Conservation (phyloP, 2,888 invertebrate genomes). For the Chelonus formosanus region DNA sequence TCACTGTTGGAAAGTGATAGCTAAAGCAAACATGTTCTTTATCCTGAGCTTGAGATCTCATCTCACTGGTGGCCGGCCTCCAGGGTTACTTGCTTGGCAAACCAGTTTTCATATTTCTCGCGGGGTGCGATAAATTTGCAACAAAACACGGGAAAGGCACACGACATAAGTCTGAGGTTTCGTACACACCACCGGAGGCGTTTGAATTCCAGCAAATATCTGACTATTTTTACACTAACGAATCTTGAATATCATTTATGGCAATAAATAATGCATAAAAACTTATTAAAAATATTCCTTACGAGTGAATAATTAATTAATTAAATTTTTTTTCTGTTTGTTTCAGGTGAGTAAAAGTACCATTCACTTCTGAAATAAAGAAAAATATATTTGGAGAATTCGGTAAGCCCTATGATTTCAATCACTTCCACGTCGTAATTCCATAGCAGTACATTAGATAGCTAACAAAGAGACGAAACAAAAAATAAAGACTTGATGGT, state of each 20-base stretch:
- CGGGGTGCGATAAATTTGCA: conserved; percentile 52
- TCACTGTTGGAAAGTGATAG: conserved; percentile 20
- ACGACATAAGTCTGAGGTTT: conserved; percentile 35
- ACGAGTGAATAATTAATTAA: conserved; percentile 12
- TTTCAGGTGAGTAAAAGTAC: conserved; percentile 53
- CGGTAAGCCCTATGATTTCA: conserved; percentile 35
- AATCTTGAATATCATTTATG: not conserved
- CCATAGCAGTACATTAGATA: not conserved
- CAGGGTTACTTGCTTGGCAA: conserved; percentile 43
- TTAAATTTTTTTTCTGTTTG: conserved; percentile 44
- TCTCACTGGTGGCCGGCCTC: conserved; percentile 37
- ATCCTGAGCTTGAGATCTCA: conserved; percentile 44
- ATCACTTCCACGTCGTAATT: conserved; percentile 22
- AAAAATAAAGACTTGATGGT: conserved; percentile 18
- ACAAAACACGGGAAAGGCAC: conserved; percentile 49
- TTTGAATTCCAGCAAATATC: conserved; percentile 12
- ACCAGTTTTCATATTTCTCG: conserved; percentile 57
- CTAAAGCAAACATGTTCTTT: conserved; percentile 32
- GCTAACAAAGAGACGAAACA: conserved; percentile 7
- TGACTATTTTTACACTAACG: conserved; percentile 6
- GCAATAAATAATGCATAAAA: conserved; percentile 8
- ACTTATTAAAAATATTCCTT: not conserved
- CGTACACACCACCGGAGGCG: conserved; percentile 5
- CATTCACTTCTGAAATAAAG: not conserved
- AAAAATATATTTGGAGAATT: conserved; percentile 22